phyloP scores from a whole-genome alignment of 2,113 vertebrate genomes.

The Pelodiscus sinensis region DNA sequence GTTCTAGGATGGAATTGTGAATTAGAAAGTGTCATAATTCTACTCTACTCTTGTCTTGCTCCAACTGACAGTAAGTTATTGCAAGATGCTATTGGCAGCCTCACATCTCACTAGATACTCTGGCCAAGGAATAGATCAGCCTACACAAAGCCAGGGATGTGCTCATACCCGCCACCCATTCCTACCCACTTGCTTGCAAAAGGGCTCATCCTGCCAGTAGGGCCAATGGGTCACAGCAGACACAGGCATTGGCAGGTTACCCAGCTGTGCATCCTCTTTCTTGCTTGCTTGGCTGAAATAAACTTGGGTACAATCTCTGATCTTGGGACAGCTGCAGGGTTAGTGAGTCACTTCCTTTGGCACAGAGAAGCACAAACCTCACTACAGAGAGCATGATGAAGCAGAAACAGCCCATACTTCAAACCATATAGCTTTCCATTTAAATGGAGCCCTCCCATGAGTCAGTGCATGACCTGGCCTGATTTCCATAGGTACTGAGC shows the following conservation, averaged over 20 bases:
- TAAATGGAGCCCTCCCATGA: neutral
- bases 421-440: slow-evolving; percentile 7
- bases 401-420: neutral
- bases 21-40: neutral
- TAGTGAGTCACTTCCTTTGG: neutral
- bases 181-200: neutral
- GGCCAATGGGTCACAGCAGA: neutral
- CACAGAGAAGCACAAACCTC: slow-evolving; percentile 17
- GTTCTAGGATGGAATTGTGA: neutral
- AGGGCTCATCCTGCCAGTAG: neutral
- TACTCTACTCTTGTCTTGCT: neutral
- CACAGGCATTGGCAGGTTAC: neutral
- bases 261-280: neutral
- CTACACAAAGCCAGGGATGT: neutral
- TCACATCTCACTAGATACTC: neutral
- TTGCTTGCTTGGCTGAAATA: neutral
- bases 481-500: slow-evolving; percentile 12
- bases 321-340: neutral
- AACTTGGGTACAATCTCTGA: neutral
- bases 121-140: neutral
- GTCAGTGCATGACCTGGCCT: neutral
- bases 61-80: neutral
- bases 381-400: slow-evolving; percentile 9
- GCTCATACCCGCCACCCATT: neutral
- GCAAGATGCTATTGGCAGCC: neutral